phyloP scores from a whole-genome alignment of 1,140 invertebrate genomes.

The Heliconius melpomene region DNA sequence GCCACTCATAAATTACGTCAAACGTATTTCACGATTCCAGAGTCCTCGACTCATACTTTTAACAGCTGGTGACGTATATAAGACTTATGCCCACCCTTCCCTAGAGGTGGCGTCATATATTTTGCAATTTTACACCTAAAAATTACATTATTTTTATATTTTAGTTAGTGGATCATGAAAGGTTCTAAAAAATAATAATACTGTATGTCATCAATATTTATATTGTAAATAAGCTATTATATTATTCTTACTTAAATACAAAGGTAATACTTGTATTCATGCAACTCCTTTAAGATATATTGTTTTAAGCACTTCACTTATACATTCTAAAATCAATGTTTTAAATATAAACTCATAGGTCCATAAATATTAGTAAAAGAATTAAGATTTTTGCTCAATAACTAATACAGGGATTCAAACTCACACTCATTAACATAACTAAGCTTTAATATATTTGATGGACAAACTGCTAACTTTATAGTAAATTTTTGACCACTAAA shows the following conservation, averaged over 20 bases:
- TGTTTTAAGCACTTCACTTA: neutral
- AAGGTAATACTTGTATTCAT: neutral
- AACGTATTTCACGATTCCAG: too few species aligned
- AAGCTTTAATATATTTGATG: neutral
- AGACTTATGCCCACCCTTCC: too few species aligned
- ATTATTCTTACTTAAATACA: neutral
- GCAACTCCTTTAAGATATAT: neutral
- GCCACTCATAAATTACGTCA: too few species aligned
- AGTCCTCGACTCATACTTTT: too few species aligned
- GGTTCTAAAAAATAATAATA: neutral
- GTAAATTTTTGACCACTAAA: neutral
- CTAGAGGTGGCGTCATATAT: too few species aligned
- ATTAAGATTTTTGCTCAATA: neutral
- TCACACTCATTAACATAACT: neutral
- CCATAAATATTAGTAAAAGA: too few species aligned
- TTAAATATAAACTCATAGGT: too few species aligned
- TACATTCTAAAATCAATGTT: too few species aligned
- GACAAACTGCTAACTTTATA: neutral
- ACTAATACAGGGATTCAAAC: neutral
- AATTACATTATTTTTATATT: too few species aligned
- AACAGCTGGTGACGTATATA: too few species aligned
- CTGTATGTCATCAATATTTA: neutral
- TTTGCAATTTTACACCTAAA: too few species aligned
- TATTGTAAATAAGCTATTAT: slow-evolving; percentile 11
- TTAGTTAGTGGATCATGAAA: too few species aligned